Evolutionary conservation across 2,113 vertebrate species (phyloP).

Genomic region (Ceyx melanurus): DNA sequence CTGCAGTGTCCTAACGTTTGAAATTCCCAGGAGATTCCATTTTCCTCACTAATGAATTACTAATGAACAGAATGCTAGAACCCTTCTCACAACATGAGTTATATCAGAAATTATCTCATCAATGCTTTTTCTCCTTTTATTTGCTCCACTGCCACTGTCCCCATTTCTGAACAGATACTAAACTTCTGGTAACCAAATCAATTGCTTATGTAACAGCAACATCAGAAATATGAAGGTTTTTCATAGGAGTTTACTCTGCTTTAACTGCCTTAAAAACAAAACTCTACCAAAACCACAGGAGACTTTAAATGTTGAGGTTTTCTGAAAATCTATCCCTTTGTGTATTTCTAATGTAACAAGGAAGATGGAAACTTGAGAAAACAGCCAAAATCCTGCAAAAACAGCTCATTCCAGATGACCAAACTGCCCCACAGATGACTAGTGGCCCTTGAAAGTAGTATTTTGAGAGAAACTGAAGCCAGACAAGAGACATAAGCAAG

Average conservation of each 20-base stretch:
- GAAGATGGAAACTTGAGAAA: background rate
- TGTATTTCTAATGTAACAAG: background rate
- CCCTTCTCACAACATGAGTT: background rate
- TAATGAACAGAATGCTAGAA: background rate
- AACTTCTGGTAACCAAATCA: background rate
- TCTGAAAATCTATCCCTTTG: background rate
- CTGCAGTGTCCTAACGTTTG: background rate
- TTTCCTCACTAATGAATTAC: background rate
- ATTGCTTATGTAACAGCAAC: background rate
- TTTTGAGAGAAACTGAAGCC: constrained; percentile 1
- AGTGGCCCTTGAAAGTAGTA: background rate
- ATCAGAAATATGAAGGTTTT: background rate
- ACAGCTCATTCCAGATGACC: background rate
- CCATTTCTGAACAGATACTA: background rate
- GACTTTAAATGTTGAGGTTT: background rate
- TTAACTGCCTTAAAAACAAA: background rate
- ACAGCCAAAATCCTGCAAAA: background rate
- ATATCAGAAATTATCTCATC: background rate
- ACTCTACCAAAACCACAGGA: background rate
- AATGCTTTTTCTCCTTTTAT: background rate
- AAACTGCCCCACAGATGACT: background rate
- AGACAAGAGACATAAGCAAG: background rate
- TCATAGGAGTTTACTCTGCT: background rate
- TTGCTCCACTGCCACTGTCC: background rate
- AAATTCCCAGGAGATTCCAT: background rate